A percentile compares a stretch with the other conserved stretches of the same genome.
Evolutionary conservation across 1,140 invertebrate genomes (phyloP).

Genomic region (Polypedilum vanderplanki): DNA sequence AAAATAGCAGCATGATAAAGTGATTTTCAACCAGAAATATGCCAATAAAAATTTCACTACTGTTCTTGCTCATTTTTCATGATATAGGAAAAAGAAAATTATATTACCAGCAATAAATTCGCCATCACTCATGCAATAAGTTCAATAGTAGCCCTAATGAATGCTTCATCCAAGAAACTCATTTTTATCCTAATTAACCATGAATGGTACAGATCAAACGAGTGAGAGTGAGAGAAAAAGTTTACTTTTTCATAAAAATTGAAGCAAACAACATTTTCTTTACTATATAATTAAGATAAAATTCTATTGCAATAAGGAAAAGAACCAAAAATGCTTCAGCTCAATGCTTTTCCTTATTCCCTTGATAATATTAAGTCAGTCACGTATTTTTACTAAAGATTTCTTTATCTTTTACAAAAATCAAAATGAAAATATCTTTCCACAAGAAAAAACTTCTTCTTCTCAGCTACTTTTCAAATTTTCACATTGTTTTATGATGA

Average conservation of each 20-base stretch:
- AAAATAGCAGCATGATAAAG: too few relatives aligned
- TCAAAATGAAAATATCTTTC: constrained; percentile 14
- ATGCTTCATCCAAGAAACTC: constrained; percentile 3
- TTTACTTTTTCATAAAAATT: neutral
- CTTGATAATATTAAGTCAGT: constrained; percentile 12
- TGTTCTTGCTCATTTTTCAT: neutral
- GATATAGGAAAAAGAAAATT: constrained; percentile 6
- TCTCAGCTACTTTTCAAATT: constrained; percentile 18
- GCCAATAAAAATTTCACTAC: too few relatives aligned
- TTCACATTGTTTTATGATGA: constrained; percentile 19
- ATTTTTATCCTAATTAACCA: constrained; percentile 19
- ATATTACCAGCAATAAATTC: neutral
- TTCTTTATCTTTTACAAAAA: neutral
- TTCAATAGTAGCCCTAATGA: constrained; percentile 9
- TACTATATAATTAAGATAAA: constrained; percentile 20
- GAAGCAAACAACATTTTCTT: constrained; percentile 5
- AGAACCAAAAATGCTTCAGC: neutral
- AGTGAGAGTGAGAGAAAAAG: neutral
- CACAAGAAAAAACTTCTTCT: neutral
- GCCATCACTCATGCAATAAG: neutral
- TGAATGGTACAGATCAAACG: constrained; percentile 4
- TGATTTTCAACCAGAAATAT: too few relatives aligned
- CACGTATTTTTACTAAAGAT: constrained; percentile 19
- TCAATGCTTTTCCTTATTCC: neutral
- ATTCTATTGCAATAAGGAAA: neutral